A percentile compares a stretch with the other conserved stretches of the same genome.
phyloP scores from a whole-genome alignment of 2,113 vertebrate species.

The Megaleporinus macrocephalus region DNA sequence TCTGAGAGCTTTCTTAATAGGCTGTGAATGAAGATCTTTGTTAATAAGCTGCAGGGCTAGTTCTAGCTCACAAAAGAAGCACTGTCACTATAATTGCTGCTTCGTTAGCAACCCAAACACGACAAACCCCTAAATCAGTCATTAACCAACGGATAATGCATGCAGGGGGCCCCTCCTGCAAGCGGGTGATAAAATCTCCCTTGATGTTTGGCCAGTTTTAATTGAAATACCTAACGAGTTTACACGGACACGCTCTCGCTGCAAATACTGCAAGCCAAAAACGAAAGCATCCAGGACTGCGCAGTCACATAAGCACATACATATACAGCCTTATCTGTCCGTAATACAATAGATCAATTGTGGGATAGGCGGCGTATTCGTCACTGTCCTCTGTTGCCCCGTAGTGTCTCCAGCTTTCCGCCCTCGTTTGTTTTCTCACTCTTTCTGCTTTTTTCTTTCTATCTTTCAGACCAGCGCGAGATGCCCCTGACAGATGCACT shows the following conservation, averaged over 20 bases:
- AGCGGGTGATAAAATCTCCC: constrained; percentile 51
- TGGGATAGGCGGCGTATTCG: constrained; percentile 25
- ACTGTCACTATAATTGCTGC: constrained; percentile 64
- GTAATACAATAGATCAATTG: constrained; percentile 27
- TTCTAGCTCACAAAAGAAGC: constrained; percentile 66
- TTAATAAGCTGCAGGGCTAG: constrained; percentile 58
- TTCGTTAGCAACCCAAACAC: constrained; percentile 72
- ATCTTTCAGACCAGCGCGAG: constrained; percentile 77
- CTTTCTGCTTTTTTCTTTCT: constrained; percentile 25
- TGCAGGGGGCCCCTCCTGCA: constrained; percentile 37
- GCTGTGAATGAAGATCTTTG: constrained; percentile 57
- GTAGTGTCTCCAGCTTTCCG: constrained; percentile 10
- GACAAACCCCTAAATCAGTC: constrained; percentile 67
- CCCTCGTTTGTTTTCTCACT: constrained; percentile 23
- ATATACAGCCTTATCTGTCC: constrained; percentile 18
- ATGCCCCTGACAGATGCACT: constrained; percentile 88
- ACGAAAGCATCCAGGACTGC: constrained; percentile 9
- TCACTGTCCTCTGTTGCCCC: constrained; percentile 7
- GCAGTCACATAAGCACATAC: constrained; percentile 23
- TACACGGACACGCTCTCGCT: constrained; percentile 21
- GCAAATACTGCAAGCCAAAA: constrained; percentile 19
- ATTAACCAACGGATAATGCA: constrained; percentile 63
- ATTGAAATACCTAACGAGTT: constrained; percentile 32
- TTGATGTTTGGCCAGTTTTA: constrained; percentile 54
- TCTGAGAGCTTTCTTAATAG: constrained; percentile 54